These are phyloP conservation scores for Peromyscus attwateri DNA, from an alignment of 2,797 vertebrate species.

Conservation along the genomic window DNA sequence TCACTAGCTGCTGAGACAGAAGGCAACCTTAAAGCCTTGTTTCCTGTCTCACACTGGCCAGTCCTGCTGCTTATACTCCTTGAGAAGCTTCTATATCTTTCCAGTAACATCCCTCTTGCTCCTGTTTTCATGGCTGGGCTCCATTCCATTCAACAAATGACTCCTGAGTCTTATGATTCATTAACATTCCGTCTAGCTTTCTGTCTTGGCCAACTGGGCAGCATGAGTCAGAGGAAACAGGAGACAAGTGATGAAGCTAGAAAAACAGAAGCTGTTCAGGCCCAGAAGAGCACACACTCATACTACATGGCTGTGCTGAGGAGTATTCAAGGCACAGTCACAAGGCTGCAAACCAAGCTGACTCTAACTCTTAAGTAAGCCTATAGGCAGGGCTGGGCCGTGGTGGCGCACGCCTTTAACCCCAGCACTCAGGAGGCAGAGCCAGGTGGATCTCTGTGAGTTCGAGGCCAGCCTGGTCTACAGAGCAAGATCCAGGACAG, in stretches of 20 bases:
- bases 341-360: rapidly evolving
- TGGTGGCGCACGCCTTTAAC: too few species aligned
- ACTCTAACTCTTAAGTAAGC: conserved; percentile 26
- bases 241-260: background rate
- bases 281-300: background rate
- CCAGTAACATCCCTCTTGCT: background rate
- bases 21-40: too few species aligned
- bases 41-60: background rate
- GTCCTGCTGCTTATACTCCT: background rate
- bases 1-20: background rate
- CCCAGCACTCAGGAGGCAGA: too few species aligned
- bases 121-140: background rate
- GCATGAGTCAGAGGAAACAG: background rate
- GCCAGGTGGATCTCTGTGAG: too few species aligned
- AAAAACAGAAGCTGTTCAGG: background rate
- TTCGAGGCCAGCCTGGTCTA: too few species aligned
- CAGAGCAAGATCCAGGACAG: too few species aligned
- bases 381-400: background rate
- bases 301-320: background rate
- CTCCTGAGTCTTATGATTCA: conserved; percentile 47
- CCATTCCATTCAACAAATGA: conserved; percentile 1
- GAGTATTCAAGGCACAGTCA: background rate
- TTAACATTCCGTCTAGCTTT: background rate
- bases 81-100: background rate
- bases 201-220: background rate